Base-by-base conservation (phyloP, 2,888 invertebrate genomes). In the Automeris io region DNA sequence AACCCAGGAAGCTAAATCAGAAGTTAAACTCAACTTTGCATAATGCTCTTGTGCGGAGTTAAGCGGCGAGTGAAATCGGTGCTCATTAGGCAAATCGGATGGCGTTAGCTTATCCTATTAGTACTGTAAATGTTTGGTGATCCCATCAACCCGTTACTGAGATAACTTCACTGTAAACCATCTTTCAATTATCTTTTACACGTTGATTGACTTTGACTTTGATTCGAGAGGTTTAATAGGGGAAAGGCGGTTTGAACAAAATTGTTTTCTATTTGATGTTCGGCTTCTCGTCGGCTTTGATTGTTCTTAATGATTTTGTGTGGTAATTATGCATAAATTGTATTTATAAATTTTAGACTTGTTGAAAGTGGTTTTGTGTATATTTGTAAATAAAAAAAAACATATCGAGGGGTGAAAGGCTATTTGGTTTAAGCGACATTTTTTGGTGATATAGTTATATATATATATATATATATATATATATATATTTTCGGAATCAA, bases 41-140 rank as follows among this genome's bases (percentile, higher is more conserved):
- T 85, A 81, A 81, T 79, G 73, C 61, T 66, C 68, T 62, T 64
- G 68, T 57, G 57, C 63, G 54, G 61, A 69, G 62, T 65, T 64
- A 54, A 61, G 55, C 54, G 59, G 61, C 52, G 62, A 63, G 56
- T 62, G 57, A 60, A 76, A 74, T 78, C 76, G 73, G 54, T 69
- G 62, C 74, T 82, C 78, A 83, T 82, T 83, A 82, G 72, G 82
- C 74, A 81, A 81, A 85, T 82, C 78, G 73, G 64, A 55, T 64
- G 63, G 68, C 69, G 76, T 73, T 72, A 70, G 76, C 70, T 73
- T 67, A 73, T 67, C 68, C 79, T 75, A 81, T 85, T 83, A 82
- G 70, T 61, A 69, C 68, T 71, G 82, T 74, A 72, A 83, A 81
- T 81, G 81, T 85, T 85, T 81, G 77, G 58, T 53, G 61, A 71